Evolutionary conservation across 2,797 vertebrate genomes (phyloP), one percentile per base, ranked within the genome.

Genomic region (Alcedo atthis): DNA sequence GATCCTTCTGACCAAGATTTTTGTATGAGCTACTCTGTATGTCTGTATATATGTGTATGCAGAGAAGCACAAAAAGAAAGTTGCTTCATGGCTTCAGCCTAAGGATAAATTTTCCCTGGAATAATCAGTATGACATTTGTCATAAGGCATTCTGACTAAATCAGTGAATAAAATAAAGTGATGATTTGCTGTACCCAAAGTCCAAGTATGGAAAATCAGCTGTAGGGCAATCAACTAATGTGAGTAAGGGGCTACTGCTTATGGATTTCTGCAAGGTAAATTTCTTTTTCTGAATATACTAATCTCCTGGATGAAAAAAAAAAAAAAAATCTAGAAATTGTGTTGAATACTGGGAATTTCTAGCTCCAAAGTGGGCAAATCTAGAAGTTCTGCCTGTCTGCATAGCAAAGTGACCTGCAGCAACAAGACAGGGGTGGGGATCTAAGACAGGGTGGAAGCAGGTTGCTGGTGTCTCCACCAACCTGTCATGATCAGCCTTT

Each of bases 401-500:
- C 26, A 40, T 15, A 62, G 37, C 49, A 81, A 54, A 45, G 42
- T 57, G 33, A 71, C 15, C 28, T 58, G 30, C n/a, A 86, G 46
- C 46, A 49, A 21, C 18, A 21, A 16, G 18, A 14, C 2, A 15
- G 58, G 71, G 15, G 14, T 46, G 16, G 25, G 62, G 33, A 22
- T 37, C 51, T 43, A 22, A 45, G 26, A 15, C 9, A 43, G 10
- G 9, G 28, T 45, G 19, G 25, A 68, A 22, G 13, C 16, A 75
- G 17, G 19, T 42, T 48, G 30, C 24, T 61, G 45, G 15, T 45
- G 14, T 53, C 21, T 85, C 66, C 33, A 46, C 15, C 48, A 37
- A 25, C 5, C 1, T 28, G 19, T 61, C 25, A 18, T 28, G 30
- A 74, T 25, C 17, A 51, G 4, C 9, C 1, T 2, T 30, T 2